Base-by-base conservation (phyloP, 2,888 invertebrate species). In the Colostygia pectinataria region DNA sequence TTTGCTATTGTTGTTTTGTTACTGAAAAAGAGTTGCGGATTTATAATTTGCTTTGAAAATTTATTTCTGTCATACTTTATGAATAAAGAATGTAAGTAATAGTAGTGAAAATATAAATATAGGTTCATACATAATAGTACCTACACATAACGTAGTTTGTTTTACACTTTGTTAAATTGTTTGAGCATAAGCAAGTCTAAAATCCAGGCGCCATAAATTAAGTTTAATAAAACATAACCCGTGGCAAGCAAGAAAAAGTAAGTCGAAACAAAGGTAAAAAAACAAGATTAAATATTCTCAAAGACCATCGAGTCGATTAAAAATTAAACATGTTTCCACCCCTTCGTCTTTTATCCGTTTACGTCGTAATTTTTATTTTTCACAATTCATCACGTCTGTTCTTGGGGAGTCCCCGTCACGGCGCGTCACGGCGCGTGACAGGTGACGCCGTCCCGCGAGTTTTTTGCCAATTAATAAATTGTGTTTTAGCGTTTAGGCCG, bases 291-390 rank as follows among this genome's bases (percentile, higher is more conserved):
- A 65, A 59, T 63, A 61, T 59, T 60, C 43, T 46, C 51, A 56
- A 47, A 57, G 59, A 69, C 65, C 66, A 66, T 49, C 65, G 54
- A 70, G 71, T 74, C 79, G 79, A 80, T 80, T 80, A 80, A 74
- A 78, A 76, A 58, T 71, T 72, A 74, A 77, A 67, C 69, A 65
- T 71, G 72, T 74, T 72, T 65, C 64, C 59, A 63, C 65, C 62
- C 62, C 55, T 55, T 63, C 62, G 59, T 54, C 53, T 63, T 64
- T 68, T 66, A 66, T 71, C 72, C 71, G 59, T 74, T 77, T 75
- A 74, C 69, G 72, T 73, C 71, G 80, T 83, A 79, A 83, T 82
- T 83, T 83, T 82, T 81, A 83, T 79, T 83, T 78, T 74, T 65
- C 74, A 75, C 82, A 77, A 82, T 83, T 82, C 80, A 77, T 83